These are phyloP conservation scores for Enteromius thamalakanensis DNA, from an alignment of 2,797 vertebrate species.

Conservation along the genomic window DNA sequence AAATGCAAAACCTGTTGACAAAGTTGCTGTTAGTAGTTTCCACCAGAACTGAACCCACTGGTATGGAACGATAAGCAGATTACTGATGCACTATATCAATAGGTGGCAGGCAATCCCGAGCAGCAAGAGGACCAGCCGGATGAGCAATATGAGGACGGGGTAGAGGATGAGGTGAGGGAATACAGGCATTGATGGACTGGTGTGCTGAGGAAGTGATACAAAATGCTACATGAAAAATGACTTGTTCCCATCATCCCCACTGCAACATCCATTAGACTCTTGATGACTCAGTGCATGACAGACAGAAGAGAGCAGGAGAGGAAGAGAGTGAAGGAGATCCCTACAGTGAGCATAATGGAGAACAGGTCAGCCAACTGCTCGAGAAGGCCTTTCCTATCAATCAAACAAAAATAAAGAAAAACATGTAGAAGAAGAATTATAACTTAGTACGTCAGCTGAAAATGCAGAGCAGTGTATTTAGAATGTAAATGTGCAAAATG, in stretches of 20 bases:
- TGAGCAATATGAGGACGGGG: slow-evolving; percentile 85
- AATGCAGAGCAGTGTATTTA: background rate
- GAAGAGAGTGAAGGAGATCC: slow-evolving; percentile 77
- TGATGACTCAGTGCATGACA: slow-evolving; percentile 80
- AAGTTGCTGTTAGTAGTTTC: background rate
- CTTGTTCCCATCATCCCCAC: slow-evolving; percentile 19
- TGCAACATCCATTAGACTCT: slow-evolving; percentile 70
- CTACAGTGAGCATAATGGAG: slow-evolving; percentile 77
- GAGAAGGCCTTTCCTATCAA: background rate
- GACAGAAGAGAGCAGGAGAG: slow-evolving; percentile 69
- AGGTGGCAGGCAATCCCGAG: slow-evolving; percentile 86
- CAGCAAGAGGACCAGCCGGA: slow-evolving; percentile 85
- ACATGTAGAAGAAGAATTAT: background rate
- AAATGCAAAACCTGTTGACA: background rate
- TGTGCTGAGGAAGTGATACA: slow-evolving; percentile 15
- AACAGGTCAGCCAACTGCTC: slow-evolving; percentile 69
- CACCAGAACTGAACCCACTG: background rate
- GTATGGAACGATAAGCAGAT: background rate
- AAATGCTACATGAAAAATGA: slow-evolving; percentile 37
- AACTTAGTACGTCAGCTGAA: background rate
- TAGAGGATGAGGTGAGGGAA: slow-evolving; percentile 80
- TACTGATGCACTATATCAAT: slow-evolving; percentile 45
- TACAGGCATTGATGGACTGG: slow-evolving; percentile 27
- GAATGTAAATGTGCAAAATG: background rate
- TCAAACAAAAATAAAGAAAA: background rate